These are phyloP conservation scores for Andrena trimmerana DNA, from an alignment of 2,888 invertebrate species.

Conservation along the genomic window DNA sequence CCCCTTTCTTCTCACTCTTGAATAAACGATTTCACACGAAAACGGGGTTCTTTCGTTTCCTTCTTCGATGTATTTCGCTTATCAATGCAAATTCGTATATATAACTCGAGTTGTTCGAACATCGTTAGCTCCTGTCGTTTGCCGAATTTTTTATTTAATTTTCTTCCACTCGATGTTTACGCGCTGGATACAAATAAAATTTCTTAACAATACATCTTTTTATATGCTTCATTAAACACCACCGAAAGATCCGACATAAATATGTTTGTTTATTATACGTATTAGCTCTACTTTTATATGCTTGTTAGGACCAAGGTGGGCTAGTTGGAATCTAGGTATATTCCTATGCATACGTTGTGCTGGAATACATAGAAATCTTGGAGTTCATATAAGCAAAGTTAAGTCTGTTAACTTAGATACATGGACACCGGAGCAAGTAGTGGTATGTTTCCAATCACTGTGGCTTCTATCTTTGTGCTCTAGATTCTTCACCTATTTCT, in stretches of 20 bases:
- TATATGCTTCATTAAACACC: not conserved
- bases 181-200: not conserved
- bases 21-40: constrained; percentile 10
- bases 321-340: constrained; percentile 99
- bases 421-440: constrained; percentile 99
- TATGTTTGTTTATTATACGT: not conserved
- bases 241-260: not conserved
- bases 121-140: not conserved
- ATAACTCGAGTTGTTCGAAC: not conserved
- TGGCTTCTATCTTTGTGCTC: not conserved
- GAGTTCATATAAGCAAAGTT: constrained; percentile 99
- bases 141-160: not conserved
- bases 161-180: not conserved
- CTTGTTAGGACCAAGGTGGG: constrained; percentile 97
- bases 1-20: not conserved
- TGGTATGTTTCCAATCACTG: constrained; percentile 86
- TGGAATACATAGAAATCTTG: constrained; percentile 98
- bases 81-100: not conserved
- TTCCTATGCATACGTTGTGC: constrained; percentile 99
- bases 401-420: constrained; percentile 99
- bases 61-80: not conserved
- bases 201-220: not conserved
- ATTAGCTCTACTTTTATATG: not conserved
- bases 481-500: not conserved
- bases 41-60: constrained; percentile 1